Percentiles rank a stretch among this genome's conserved stretches.
Conservation (phyloP, 2,797 vertebrate genomes). For the Agapornis canus region DNA sequence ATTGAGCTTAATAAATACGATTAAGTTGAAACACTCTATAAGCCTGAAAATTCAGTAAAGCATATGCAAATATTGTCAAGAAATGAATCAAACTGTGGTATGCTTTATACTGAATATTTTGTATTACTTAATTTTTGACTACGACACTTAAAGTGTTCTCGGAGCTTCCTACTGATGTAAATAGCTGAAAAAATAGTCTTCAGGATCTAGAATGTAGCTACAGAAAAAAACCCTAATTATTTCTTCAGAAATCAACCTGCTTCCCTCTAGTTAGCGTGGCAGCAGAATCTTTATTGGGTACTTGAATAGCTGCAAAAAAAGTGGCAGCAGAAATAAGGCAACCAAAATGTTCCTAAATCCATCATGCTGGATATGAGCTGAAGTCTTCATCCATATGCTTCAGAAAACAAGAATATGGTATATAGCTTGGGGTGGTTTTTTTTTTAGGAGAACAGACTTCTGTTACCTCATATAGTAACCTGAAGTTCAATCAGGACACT, state of each 20-base stretch:
- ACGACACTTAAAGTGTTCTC: neutral
- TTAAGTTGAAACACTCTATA: neutral
- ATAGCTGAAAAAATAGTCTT: neutral
- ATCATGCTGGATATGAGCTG: neutral
- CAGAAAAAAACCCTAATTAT: neutral
- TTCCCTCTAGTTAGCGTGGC: neutral
- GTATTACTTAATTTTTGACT: neutral
- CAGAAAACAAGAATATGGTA: neutral
- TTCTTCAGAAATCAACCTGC: neutral
- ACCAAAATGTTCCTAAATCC: neutral
- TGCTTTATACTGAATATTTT: neutral
- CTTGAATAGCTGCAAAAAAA: neutral
- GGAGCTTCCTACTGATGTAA: neutral
- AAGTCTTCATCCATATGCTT: neutral
- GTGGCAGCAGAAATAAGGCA: neutral
- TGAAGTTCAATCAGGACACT: neutral
- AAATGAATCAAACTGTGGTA: neutral
- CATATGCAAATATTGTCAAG: neutral
- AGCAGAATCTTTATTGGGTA: neutral
- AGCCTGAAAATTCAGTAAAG: neutral
- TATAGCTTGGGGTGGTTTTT: neutral
- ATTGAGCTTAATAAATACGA: neutral
- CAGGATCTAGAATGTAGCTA: neutral
- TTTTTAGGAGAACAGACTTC: neutral
- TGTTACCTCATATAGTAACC: neutral